Evolutionary conservation across 2,113 vertebrate genomes (phyloP).

Genomic region (Rostratula benghalensis): DNA sequence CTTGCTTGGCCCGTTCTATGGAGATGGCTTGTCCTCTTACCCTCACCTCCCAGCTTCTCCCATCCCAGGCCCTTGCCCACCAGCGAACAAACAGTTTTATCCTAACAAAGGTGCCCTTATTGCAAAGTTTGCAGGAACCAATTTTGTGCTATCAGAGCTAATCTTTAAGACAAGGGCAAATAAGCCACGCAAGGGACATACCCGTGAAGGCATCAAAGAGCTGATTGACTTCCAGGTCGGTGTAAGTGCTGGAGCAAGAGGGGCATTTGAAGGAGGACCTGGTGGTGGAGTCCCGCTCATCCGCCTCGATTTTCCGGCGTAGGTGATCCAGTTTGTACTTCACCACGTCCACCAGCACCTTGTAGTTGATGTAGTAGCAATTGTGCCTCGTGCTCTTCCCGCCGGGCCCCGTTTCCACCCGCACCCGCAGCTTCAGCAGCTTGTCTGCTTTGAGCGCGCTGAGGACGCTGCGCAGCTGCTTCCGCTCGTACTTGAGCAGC

Average conservation of each 20-base stretch:
- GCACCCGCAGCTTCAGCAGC: conserved; percentile 53
- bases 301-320: conserved; percentile 63
- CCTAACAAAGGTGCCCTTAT: background rate
- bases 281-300: conserved; percentile 60
- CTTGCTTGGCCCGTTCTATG: background rate
- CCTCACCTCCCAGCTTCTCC: background rate
- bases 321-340: conserved; percentile 70
- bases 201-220: conserved; percentile 70
- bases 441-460: conserved; percentile 61
- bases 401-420: background rate
- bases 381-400: conserved; percentile 66
- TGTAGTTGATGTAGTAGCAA: conserved; percentile 75
- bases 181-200: background rate
- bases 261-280: conserved; percentile 72
- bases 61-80: background rate
- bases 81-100: background rate
- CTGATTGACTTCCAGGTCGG: conserved; percentile 68
- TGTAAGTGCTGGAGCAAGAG: conserved; percentile 61
- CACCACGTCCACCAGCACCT: conserved; percentile 69
- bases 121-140: background rate
- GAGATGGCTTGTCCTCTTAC: background rate
- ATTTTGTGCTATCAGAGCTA: background rate
- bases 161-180: background rate
- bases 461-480: conserved; percentile 42
- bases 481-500: conserved; percentile 63